Evolutionary conservation across 2,888 invertebrate genomes (phyloP), one percentile per base, ranked within the genome.

Genomic region (Archips xylosteana): DNA sequence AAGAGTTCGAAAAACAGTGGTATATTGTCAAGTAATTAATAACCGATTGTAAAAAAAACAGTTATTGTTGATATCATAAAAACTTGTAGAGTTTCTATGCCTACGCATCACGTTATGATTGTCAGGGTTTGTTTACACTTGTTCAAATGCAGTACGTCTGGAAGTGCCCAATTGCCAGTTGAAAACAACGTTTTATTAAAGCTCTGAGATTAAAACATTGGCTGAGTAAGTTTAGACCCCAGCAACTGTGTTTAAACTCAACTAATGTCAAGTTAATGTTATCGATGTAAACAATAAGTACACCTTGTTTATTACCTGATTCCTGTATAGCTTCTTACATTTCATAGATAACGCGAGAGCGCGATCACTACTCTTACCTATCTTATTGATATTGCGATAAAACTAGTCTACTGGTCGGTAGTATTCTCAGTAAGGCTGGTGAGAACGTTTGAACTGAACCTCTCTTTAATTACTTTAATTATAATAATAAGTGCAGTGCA

Each of bases 381-480:
- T 92, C 92, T 91, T 83, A 92, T 93, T 94, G 89, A 89, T 87
- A 89, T 84, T 88, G 79, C 86, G 93, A 94, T 94, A 94, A 88
- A 83, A 72, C 79, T 74, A 82, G 84, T 84, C 84, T 85, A 83
- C 82, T 82, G 85, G 82, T 87, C 86, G 82, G 89, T 82, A 85
- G 79, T 78, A 82, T 77, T 83, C 78, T 78, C 71, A 74, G 74
- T 74, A 23, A 45, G 42, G 60, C 65, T 54, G 60, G 45, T 9
- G 69, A 42, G 45, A 34, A 54, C 74, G 69, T 0, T 4, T 15
- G 36, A 60, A 15, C 34, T 39, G 65, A 70, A 70, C 74, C 60
- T 70, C 32, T 71, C 61, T 65, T 60, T 12, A 59, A 47, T 49
- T 36, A 13, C 15, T 15, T n/a, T 49, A 49, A 49, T 23, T 23